These are phyloP conservation scores for Recurvirostra avosetta DNA, from an alignment of 2,113 vertebrate genomes.

Conservation along the genomic window DNA sequence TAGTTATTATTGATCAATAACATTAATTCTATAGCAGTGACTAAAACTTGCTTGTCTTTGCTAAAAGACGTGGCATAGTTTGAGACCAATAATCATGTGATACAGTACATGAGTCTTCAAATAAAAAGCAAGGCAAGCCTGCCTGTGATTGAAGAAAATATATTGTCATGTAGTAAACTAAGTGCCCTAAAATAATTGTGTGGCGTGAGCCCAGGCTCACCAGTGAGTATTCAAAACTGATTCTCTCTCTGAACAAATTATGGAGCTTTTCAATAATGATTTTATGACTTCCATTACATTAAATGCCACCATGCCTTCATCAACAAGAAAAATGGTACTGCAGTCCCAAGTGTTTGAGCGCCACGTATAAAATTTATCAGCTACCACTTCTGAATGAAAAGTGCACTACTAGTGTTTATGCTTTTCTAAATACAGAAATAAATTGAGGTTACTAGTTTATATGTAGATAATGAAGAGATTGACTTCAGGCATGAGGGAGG, in stretches of 20 bases:
- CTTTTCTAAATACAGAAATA: slow-evolving; percentile 11
- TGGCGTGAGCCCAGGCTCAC: background rate
- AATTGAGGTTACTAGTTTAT: background rate
- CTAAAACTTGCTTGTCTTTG: background rate
- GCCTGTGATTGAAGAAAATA: background rate
- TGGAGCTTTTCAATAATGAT: slow-evolving; percentile 47
- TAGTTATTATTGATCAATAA: background rate
- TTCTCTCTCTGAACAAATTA: slow-evolving; percentile 54
- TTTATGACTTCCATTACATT: slow-evolving; percentile 51
- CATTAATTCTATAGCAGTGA: background rate
- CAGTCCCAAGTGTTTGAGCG: background rate
- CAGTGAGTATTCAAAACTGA: background rate
- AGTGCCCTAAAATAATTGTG: slow-evolving; percentile 16
- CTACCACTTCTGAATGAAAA: background rate
- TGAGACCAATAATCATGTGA: background rate
- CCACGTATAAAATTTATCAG: background rate
- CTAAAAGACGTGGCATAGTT: background rate
- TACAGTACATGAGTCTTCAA: background rate
- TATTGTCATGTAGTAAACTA: background rate
- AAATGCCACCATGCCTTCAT: slow-evolving; percentile 36
- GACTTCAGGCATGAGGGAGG: background rate
- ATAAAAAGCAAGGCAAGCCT: background rate
- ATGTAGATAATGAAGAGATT: background rate
- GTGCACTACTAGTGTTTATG: background rate
- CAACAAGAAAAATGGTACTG: slow-evolving; percentile 29